A percentile compares a stretch with the other conserved stretches of the same genome.
Conservation (phyloP, 1,140 invertebrate genomes). For the Manduca sexta region DNA sequence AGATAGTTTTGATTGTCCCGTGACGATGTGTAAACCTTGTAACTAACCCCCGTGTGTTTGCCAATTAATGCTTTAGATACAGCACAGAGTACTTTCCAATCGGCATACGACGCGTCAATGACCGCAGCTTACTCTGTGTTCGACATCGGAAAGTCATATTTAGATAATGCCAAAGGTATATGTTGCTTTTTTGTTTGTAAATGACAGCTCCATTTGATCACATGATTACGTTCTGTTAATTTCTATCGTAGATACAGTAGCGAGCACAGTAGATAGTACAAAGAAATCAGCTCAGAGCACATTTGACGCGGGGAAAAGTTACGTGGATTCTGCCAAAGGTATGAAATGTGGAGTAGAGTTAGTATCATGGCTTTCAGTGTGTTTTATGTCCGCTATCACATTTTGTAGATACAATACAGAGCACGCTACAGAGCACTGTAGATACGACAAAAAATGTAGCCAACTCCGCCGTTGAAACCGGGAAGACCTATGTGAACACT, state of each 20-base stretch:
- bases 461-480: slow-evolving; percentile 23
- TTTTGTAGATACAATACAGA: slow-evolving; percentile 14
- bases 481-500: slow-evolving; percentile 16
- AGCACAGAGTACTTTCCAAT: slow-evolving; percentile 45
- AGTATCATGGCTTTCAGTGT: not conserved
- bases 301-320: slow-evolving; percentile 47
- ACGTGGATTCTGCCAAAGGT: slow-evolving; percentile 39
- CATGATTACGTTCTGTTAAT: slow-evolving; percentile 11
- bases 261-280: slow-evolving; percentile 55
- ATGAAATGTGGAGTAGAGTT: not conserved
- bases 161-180: slow-evolving; percentile 54
- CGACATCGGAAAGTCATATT: slow-evolving; percentile 47
- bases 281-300: slow-evolving; percentile 49
- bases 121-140: slow-evolving; percentile 44
- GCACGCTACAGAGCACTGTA: slow-evolving; percentile 21
- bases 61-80: slow-evolving; percentile 45
- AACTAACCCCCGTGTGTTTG: slow-evolving; percentile 23
- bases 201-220: slow-evolving; percentile 5
- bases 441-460: slow-evolving; percentile 28
- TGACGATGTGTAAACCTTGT: slow-evolving; percentile 4
- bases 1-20: not conserved
- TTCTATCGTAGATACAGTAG: slow-evolving; percentile 44
- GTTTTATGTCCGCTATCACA: not conserved
- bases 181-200: slow-evolving; percentile 12
- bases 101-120: slow-evolving; percentile 35